Base-by-base conservation (phyloP, 2,113 vertebrate species). In the Leucopsar rothschildi region DNA sequence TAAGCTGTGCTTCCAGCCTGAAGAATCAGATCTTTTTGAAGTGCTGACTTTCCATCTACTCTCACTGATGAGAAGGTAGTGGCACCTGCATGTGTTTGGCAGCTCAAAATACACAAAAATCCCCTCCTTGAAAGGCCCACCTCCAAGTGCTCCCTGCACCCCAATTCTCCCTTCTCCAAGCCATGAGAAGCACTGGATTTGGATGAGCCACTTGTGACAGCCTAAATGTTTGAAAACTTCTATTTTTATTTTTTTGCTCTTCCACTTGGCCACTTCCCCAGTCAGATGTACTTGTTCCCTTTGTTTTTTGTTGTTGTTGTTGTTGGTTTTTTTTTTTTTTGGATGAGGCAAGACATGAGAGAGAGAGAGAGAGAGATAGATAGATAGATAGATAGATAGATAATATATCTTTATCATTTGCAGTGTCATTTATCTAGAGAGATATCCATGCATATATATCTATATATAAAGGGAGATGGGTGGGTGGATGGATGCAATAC, bases 101-200 rank as follows among this genome's bases (percentile, higher is more conserved):
- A 91, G 15, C 20, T 56, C 50, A 61, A 72, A 82, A 31, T 3
- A 73, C 15, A 47, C 2, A 15, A 29, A 56, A 16, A 8, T 12
- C 1, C 5, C 1, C 7, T 0, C 6, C 6, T 23, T 47, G 18
- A 52, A 75, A 78, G 0, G 1, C 3, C 8, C 40, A 56, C 3
- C 8, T 89, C 27, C 9, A 86, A 29, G 15, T 50, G 16, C 10
- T 29, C 25, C 13, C 15, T 61, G 16, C 8, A 68, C 16, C 19
- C 20, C 8, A 33, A 1, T 28, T 78, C 16, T 84, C 14, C 13
- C 6, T 82, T 91, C 39, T 6, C 24, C 75, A 63, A 66, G 15
- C 15, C 13, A 29, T 4, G 29, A 33, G 21, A 17, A 81, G 15
- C 16, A 52, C 6, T 61, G 1, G 2, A 11, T 52, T 55, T 80